phyloP scores from a whole-genome alignment of 2,888 invertebrate species.

The Trichogramma evanescens region DNA sequence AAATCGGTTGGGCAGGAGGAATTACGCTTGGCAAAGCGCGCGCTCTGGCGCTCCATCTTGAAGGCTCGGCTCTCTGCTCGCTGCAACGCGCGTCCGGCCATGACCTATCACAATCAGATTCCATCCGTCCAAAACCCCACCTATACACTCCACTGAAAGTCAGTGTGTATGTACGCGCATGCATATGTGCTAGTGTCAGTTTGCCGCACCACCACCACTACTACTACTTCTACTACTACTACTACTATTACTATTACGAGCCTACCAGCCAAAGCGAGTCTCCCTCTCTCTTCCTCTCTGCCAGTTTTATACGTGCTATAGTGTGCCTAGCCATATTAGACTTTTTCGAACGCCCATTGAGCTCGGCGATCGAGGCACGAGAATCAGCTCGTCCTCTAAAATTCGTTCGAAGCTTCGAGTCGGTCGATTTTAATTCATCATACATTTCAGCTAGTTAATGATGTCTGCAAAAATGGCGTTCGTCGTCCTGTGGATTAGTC shows the following conservation, averaged over 20 bases:
- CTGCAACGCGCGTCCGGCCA: conserved; percentile 16
- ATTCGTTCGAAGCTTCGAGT: too few relatives aligned
- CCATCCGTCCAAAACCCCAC: conserved; percentile 24
- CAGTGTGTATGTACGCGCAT: background rate
- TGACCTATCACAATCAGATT: conserved; percentile 24
- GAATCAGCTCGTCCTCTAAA: too few relatives aligned
- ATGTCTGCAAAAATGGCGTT: too few relatives aligned
- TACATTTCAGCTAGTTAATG: too few relatives aligned
- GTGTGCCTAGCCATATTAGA: too few relatives aligned
- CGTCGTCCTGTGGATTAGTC: too few relatives aligned
- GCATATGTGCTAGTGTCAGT: background rate
- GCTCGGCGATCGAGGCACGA: too few relatives aligned
- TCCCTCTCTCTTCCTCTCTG: background rate
- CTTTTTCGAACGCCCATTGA: too few relatives aligned
- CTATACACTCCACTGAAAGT: background rate
- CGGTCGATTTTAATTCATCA: too few relatives aligned
- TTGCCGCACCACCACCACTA: too few relatives aligned
- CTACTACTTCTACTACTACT: too few relatives aligned
- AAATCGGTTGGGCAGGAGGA: conserved; percentile 4
- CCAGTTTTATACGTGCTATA: background rate
- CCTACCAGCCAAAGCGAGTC: background rate
- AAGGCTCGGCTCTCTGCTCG: conserved; percentile 8
- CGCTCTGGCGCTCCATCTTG: conserved; percentile 19
- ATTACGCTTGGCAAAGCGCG: conserved; percentile 19
- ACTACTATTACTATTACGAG: too few relatives aligned